Conservation (phyloP, 2,797 vertebrate genomes). For the Leptoclinus maculatus region DNA sequence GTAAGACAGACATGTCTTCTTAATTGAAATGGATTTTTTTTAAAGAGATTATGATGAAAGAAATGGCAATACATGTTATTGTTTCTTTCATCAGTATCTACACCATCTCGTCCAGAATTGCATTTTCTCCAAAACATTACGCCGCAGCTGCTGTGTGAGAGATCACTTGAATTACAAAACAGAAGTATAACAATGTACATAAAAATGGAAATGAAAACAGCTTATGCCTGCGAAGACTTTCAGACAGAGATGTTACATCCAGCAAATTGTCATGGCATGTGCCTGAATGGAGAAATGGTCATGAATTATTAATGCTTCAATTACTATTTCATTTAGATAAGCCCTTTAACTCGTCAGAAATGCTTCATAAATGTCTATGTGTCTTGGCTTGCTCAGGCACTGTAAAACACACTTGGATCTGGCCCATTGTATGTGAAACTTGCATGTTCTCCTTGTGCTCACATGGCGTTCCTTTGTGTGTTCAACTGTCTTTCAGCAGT, state of each 20-base stretch:
- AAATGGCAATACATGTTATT: conserved; percentile 39
- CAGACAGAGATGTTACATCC: conserved; percentile 27
- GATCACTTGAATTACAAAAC: conserved; percentile 46
- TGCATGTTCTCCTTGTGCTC: neutral
- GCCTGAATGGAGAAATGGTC: conserved; percentile 41
- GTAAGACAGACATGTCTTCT: conserved; percentile 16
- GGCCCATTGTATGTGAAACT: neutral
- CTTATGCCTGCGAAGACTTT: conserved; percentile 26
- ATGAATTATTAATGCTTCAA: conserved; percentile 60
- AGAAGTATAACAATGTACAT: conserved; percentile 20
- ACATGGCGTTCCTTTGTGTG: neutral
- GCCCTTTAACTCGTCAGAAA: conserved; percentile 31
- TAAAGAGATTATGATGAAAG: conserved; percentile 55
- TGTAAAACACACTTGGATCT: neutral
- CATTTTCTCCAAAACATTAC: conserved; percentile 15
- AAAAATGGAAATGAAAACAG: conserved; percentile 26
- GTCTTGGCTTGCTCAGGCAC: conserved; percentile 6
- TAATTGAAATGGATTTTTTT: conserved; percentile 36
- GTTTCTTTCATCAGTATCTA: conserved; percentile 45
- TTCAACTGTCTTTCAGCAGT: neutral
- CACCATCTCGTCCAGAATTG: conserved; percentile 17
- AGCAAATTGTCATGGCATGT: conserved; percentile 33
- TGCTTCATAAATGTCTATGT: conserved; percentile 31
- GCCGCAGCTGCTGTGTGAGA: conserved; percentile 22
- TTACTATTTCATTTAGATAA: conserved; percentile 51